Evolutionary conservation across 2,888 invertebrate genomes (phyloP), one percentile per base, ranked within the genome.

Genomic region (Stratiomys singularior): DNA sequence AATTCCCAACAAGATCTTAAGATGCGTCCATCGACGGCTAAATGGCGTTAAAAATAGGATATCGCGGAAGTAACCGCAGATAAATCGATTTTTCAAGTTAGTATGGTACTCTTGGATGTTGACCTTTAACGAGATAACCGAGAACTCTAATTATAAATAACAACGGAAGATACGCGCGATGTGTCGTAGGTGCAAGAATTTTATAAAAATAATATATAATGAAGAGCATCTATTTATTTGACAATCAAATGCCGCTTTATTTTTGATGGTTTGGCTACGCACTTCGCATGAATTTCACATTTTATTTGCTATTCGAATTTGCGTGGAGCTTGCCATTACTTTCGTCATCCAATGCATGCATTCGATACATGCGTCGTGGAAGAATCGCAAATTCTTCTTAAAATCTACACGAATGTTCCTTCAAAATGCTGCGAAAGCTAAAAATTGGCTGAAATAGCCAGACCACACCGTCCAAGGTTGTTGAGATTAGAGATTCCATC

Each of bases 71-170:
- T 60, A 21, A 25, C 60, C 60, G 60, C 23, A 15, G 7, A n/a
- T n/a, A 60, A 25, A 60, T 60, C 5, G 25, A 60, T 18, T 69
- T 69, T 47, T 47, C 30, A 18, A 47, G 3, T 47, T 23, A 69
- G 46, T 46, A 21, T 25, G 69, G 47, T 47, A 69, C 69, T 69
- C 69, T 69, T 69, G 69, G 69, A 69, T 69, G n/a, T 69, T 69
- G 69, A 69, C 69, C 69, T 69, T 69, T 69, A 69, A 60, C 60
- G 60, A 2, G 52, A 18, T 52, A 13, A 18, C 15, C 52, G 52
- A 52, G 18, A 52, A 52, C 52, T 18, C 60, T 60, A 23, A 23
- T 21, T 60, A 60, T 60, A 60, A 60, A 25, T 25, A 11, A 60
- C 60, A 21, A 25, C 25, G 60, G 25, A 60, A 60, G 25, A 25